Conservation (phyloP, 1,140 invertebrate genomes). For the Drosophila repletoides region DNA sequence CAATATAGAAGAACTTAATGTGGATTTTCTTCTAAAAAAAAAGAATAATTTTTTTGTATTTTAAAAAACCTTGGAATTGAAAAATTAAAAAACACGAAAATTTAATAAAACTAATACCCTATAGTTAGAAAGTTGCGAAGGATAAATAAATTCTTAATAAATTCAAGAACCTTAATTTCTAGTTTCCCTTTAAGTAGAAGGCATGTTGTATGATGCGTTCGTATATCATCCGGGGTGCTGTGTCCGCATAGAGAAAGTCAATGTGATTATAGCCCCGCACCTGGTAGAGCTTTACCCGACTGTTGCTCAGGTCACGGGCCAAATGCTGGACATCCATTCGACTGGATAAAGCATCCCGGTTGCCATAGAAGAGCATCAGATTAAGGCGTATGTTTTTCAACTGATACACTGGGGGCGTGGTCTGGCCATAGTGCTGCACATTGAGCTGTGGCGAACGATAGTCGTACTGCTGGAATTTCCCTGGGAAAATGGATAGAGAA, state of each 20-base stretch:
- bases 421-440: slow-evolving; percentile 43
- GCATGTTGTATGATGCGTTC: slow-evolving; percentile 60
- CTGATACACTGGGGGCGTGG: slow-evolving; percentile 60
- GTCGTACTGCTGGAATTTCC: slow-evolving; percentile 71
- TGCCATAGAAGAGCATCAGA: slow-evolving; percentile 64
- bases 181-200: not conserved
- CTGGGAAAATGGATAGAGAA: slow-evolving; percentile 32
- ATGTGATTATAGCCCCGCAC: slow-evolving; percentile 72
- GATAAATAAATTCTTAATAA: no score
- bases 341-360: slow-evolving; percentile 54
- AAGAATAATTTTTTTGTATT: no score
- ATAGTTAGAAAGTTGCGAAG: no score
- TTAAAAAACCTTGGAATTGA: no score
- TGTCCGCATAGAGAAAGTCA: slow-evolving; percentile 65
- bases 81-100: no score
- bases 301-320: slow-evolving; percentile 42
- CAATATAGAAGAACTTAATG: no score
- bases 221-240: slow-evolving; percentile 56
- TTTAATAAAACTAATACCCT: no score
- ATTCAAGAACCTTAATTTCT: no score
- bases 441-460: slow-evolving; percentile 52
- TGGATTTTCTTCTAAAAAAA: no score
- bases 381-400: slow-evolving; percentile 63
- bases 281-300: slow-evolving; percentile 50
- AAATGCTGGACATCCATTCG: slow-evolving; percentile 52